phyloP scores from a whole-genome alignment of 2,797 vertebrate genomes.

The Hybognathus amarus region DNA sequence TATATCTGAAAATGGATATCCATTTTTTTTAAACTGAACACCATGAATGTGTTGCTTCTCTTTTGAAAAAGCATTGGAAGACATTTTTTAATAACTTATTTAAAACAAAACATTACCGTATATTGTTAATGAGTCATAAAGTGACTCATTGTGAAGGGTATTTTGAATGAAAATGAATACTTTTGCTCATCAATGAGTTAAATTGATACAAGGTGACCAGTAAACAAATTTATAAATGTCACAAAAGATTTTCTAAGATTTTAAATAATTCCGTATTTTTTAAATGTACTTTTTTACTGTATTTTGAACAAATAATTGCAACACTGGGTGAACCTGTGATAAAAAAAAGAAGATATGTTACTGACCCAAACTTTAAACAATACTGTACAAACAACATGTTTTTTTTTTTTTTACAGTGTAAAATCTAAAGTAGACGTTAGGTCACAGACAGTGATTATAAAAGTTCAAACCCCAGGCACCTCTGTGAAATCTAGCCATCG shows the following conservation, averaged over 20 bases:
- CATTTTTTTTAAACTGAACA: not conserved
- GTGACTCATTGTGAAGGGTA: too few relatives aligned
- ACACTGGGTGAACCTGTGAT: not conserved
- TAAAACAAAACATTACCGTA: too few relatives aligned
- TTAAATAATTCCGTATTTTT: too few relatives aligned
- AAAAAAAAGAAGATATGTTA: not conserved
- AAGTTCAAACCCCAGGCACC: not conserved
- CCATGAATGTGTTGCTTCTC: not conserved
- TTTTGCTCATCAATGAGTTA: not conserved
- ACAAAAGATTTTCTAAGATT: too few relatives aligned
- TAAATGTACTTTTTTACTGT: not conserved
- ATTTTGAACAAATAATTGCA: not conserved
- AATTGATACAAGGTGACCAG: not conserved
- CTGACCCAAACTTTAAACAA: not conserved
- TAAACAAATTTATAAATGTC: too few relatives aligned
- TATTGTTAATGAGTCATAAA: too few relatives aligned
- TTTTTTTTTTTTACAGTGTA: not conserved
- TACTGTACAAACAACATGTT: not conserved
- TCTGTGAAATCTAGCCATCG: constrained; percentile 10
- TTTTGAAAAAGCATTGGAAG: too few relatives aligned
- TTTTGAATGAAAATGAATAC: not conserved
- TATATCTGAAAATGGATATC: not conserved
- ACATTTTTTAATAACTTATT: not conserved
- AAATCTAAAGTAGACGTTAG: not conserved
- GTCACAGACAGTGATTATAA: not conserved